phyloP scores from a whole-genome alignment of 2,113 vertebrate genomes.

The Leptocoma aspasia region DNA sequence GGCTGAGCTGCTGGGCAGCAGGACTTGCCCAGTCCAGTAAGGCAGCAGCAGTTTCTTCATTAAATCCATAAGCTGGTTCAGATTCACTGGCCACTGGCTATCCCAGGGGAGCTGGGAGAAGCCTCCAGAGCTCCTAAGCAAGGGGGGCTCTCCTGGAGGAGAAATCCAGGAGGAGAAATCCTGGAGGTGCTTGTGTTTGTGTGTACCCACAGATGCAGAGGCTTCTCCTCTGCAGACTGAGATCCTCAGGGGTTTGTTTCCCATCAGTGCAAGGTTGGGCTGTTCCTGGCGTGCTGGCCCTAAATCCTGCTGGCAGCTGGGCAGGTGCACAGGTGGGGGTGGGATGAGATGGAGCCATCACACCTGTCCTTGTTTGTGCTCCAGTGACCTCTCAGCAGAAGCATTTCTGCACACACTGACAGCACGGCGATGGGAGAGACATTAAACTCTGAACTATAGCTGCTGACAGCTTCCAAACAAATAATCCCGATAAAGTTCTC shows the following conservation, averaged over 20 bases:
- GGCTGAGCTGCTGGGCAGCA: background rate
- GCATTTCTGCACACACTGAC: background rate
- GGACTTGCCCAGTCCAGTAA: background rate
- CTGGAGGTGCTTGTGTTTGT: background rate
- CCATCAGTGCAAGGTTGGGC: background rate
- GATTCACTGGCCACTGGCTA: background rate
- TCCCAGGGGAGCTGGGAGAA: background rate
- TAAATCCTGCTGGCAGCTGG: background rate
- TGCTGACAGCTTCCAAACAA: background rate
- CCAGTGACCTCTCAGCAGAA: background rate
- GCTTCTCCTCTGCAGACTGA: background rate
- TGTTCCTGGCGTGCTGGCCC: background rate
- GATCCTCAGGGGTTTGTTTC: background rate
- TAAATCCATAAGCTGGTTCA: background rate
- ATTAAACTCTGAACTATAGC: background rate
- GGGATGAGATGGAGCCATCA: background rate
- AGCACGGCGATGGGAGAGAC: background rate
- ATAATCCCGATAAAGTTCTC: background rate
- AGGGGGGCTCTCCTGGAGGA: background rate
- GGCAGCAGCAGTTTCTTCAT: background rate
- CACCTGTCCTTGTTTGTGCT: background rate
- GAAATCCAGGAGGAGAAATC: background rate
- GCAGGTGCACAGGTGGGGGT: fast-evolving
- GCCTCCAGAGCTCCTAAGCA: background rate
- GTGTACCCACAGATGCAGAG: background rate